Evolutionary conservation across 2,888 invertebrate species (phyloP).

Genomic region (Ferdinandea cuprea): DNA sequence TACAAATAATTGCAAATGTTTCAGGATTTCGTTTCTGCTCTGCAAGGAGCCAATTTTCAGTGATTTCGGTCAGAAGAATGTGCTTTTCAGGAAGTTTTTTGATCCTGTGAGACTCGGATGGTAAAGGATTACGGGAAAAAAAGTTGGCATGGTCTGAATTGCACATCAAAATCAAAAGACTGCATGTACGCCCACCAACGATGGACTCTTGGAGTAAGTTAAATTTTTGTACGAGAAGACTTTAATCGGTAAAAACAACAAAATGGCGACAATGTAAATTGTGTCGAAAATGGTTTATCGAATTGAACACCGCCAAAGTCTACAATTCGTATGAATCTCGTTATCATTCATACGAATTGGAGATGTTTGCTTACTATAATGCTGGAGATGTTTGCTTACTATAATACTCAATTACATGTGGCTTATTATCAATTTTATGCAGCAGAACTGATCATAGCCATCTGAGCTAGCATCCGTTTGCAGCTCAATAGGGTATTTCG

Average conservation of each 20-base stretch:
- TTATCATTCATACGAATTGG: slow-evolving; percentile 60
- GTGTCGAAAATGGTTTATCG: slow-evolving; percentile 71
- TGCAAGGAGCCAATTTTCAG: slow-evolving; percentile 48
- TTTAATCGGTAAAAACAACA: slow-evolving; percentile 55
- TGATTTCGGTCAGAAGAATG: slow-evolving; percentile 44
- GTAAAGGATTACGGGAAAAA: slow-evolving; percentile 29
- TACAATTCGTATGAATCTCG: slow-evolving; percentile 71
- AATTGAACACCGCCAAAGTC: slow-evolving; percentile 71
- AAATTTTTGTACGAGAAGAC: slow-evolving; percentile 33
- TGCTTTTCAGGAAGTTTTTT: slow-evolving; percentile 44
- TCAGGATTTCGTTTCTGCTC: slow-evolving; percentile 26
- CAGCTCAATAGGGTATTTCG: too few relatives aligned
- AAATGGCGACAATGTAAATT: slow-evolving; percentile 48
- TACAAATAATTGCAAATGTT: slow-evolving; percentile 3
- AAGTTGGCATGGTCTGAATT: slow-evolving; percentile 40
- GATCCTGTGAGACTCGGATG: neutral
- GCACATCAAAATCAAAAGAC: slow-evolving; percentile 56
- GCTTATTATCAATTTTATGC: too few relatives aligned
- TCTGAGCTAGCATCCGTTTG: too few relatives aligned
- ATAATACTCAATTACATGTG: slow-evolving; percentile 59
- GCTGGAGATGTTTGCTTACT: slow-evolving; percentile 47
- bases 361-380: too few relatives aligned
- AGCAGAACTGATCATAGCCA: slow-evolving; percentile 44
- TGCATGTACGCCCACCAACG: slow-evolving; percentile 62
- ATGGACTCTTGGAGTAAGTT: slow-evolving; percentile 50